Conservation (phyloP, 2,797 vertebrate species). For the Lepilemur ruficaudatus region DNA sequence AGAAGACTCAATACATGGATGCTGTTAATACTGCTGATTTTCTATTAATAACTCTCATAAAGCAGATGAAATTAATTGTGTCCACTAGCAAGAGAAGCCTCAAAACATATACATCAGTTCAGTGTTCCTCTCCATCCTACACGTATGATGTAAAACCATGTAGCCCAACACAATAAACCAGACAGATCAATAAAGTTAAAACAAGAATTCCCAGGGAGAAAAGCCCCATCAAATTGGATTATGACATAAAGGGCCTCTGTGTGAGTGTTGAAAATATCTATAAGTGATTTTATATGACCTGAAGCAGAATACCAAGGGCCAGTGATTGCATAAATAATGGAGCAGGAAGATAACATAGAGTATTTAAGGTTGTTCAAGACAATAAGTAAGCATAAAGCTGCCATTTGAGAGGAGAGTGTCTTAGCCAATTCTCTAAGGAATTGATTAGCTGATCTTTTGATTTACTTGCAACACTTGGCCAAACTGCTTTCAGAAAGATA, state of each 20-base stretch:
- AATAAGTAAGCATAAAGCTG: constrained; percentile 46
- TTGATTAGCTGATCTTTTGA: constrained; percentile 53
- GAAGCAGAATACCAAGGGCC: constrained; percentile 38
- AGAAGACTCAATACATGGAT: neutral
- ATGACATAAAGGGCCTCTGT: constrained; percentile 49
- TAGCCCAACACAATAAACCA: neutral
- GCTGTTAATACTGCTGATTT: neutral
- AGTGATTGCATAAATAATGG: constrained; percentile 70
- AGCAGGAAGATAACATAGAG: constrained; percentile 31
- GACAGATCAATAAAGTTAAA: constrained; percentile 61
- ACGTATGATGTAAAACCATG: neutral
- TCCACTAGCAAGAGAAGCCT: neutral
- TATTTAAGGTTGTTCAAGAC: constrained; percentile 53
- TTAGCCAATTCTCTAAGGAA: constrained; percentile 54
- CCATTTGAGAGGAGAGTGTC: constrained; percentile 46
- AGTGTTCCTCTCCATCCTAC: neutral
- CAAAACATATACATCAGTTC: neutral
- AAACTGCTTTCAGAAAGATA: constrained; percentile 64
- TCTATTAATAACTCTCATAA: neutral
- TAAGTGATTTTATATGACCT: constrained; percentile 64
- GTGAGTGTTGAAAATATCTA: constrained; percentile 27
- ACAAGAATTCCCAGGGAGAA: constrained; percentile 66
- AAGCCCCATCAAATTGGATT: constrained; percentile 58
- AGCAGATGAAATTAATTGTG: constrained; percentile 4
- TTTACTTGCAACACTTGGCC: constrained; percentile 60